Base-by-base conservation (phyloP, 2,888 invertebrate genomes). In the Philopedon plagiatum region DNA sequence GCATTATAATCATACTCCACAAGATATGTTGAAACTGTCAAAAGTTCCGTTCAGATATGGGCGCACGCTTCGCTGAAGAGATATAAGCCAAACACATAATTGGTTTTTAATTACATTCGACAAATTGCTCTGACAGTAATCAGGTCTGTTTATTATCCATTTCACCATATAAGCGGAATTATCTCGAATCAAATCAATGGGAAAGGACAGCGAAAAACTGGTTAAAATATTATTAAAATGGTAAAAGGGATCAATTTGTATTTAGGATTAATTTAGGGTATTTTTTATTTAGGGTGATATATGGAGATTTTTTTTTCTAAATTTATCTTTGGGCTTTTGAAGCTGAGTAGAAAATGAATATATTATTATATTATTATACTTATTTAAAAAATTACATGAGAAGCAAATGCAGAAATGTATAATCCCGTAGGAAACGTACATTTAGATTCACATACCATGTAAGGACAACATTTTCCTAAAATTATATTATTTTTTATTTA, bases 51-150 rank as follows among this genome's bases (percentile, higher is more conserved):
- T 39, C 39, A 13, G 44, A 60, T 60, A 44, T 44, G 23, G 4
- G 26, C 41, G 15, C 44, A 60, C 60, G 41, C 44, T 60, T 60
- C 44, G 44, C 15, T 18, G 44, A 60, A 29, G 58, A 60, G 23
- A 60, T 60, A 60, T 60, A 13, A 26, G 60, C 49, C 49, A 26
- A 49, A 44, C 44, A 41, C 41, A 60, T 60, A 60, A 60, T 60
- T 44, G 60, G 44, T 60, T 60, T 60, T 60, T 60, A 60, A 60
- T 60, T 60, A 44, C 60, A 60, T 60, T 60, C 21, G 60, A 41
- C 60, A 60, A 60, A 60, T 60, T 60, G 23, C 15, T 60, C 18
- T 18, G 44, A 44, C 15, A 41, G 60, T 60, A 44, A 60, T 60
- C 44, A 60, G 26, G 44, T 44, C 60, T 29, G 41, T 39, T 57